Conservation (phyloP, 2,888 invertebrate species). For the Papilio elwesi region DNA sequence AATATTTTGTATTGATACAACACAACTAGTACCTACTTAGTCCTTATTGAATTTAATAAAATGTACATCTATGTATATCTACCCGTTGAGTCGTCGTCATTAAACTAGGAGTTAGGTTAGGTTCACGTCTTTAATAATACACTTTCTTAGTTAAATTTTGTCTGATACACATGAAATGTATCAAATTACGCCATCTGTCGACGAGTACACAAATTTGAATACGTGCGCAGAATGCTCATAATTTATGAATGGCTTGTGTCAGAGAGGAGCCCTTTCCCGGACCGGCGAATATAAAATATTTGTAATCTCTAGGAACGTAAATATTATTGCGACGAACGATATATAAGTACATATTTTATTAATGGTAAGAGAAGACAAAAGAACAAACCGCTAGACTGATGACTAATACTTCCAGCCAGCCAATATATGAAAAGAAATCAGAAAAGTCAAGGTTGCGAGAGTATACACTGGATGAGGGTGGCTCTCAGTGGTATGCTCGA, state of each 20-base stretch:
- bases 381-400: too few relatives aligned
- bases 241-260: slow-evolving; percentile 6
- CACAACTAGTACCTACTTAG: too few relatives aligned
- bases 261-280: background rate
- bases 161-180: background rate
- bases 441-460: too few relatives aligned
- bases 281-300: background rate
- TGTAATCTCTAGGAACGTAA: background rate
- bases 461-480: too few relatives aligned
- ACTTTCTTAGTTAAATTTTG: background rate
- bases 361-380: too few relatives aligned
- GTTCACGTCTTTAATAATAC: background rate
- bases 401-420: too few relatives aligned
- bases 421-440: too few relatives aligned
- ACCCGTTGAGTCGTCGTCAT: background rate
- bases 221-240: slow-evolving; percentile 9
- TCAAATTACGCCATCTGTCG: slow-evolving; percentile 31
- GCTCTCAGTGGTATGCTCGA: too few relatives aligned
- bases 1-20: too few relatives aligned
- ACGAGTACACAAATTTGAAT: slow-evolving; percentile 18
- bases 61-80: too few relatives aligned
- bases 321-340: background rate
- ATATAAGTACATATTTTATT: too few relatives aligned
- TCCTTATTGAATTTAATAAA: too few relatives aligned
- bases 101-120: background rate